Base-by-base conservation (phyloP, 2,113 vertebrate species). In the Stigmatopora nigra region DNA sequence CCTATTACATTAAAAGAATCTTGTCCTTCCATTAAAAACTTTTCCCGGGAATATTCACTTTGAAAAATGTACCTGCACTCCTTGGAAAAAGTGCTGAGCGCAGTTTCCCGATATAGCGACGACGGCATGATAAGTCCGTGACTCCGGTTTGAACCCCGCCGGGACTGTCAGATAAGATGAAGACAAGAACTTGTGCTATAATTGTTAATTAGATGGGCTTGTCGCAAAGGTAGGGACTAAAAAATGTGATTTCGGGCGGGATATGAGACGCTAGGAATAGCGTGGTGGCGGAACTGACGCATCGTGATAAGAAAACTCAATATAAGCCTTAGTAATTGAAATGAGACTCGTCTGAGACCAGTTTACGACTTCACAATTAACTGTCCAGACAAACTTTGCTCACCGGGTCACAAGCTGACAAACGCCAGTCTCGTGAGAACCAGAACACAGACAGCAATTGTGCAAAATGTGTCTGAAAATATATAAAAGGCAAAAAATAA, bases 181-280 rank as follows among this genome's bases (percentile, higher is more conserved):
- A 70, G 65, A 38, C 63, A 45, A 62, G 63, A 53, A 72, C 67
- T 69, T 22, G 72, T 31, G n/a, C 59, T 73, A 49, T 41, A 74
- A 82, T 61, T 61, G 59, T 41, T 69, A 84, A 86, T 86, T 80
- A 79, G 76, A 84, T 86, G 73, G 86, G 73, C 78, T 73, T 75
- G 65, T 68, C 69, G 69, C 80, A 76, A 70, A 69, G 72, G 69
- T 78, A 12, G 9, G 17, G 2, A 25, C 8, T 5, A 7, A 7
- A 61, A 61, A 13, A 53, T 20, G 51, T 20, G 58, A 61, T 20
- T 19, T 10, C 6, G 58, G 58, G 19, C 12, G 14, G 25, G 46
- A 64, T 8, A 61, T 38, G 35, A 49, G 22, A 55, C 22, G 56
- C 44, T 11, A 25, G 4, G 14, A 44, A 60, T 58, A 57, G n/a